Conservation (phyloP, 2,113 vertebrate species). For the Morone saxatilis region DNA sequence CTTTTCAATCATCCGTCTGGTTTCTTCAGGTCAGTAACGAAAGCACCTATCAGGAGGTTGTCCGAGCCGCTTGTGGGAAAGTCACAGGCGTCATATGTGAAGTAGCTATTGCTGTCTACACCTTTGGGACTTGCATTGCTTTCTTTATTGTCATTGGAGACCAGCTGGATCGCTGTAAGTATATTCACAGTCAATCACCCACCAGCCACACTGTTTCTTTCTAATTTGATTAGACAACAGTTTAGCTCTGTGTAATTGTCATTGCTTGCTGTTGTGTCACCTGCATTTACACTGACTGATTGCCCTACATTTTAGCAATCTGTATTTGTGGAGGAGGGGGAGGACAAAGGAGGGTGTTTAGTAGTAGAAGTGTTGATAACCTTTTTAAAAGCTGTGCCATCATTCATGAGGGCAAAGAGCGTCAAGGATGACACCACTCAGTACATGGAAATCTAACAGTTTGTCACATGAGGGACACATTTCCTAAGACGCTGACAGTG, state of each 20-base stretch:
- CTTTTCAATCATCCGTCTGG: not conserved
- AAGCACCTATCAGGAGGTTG: constrained; percentile 96
- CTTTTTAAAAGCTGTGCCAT: not conserved
- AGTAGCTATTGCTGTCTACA: constrained; percentile 93
- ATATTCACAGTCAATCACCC: not conserved
- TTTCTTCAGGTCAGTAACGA: constrained; percentile 90
- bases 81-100: constrained; percentile 91
- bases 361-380: not conserved
- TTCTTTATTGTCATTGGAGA: constrained; percentile 99
- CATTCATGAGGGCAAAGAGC: constrained; percentile 58
- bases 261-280: not conserved
- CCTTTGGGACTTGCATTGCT: constrained; percentile 97
- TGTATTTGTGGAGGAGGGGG: not conserved
- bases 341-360: not conserved
- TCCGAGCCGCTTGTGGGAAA: constrained; percentile 93
- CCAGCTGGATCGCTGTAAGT: constrained; percentile 96
- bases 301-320: not conserved
- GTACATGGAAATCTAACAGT: not conserved
- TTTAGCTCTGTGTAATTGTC: not conserved
- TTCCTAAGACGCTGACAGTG: constrained; percentile 62
- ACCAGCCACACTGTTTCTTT: not conserved
- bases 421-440: constrained; percentile 28
- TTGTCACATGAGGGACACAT: constrained; percentile 38
- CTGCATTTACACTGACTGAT: not conserved
- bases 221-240: not conserved